Conservation (phyloP, 2,113 vertebrate genomes). For the Pygoscelis antarcticus region DNA sequence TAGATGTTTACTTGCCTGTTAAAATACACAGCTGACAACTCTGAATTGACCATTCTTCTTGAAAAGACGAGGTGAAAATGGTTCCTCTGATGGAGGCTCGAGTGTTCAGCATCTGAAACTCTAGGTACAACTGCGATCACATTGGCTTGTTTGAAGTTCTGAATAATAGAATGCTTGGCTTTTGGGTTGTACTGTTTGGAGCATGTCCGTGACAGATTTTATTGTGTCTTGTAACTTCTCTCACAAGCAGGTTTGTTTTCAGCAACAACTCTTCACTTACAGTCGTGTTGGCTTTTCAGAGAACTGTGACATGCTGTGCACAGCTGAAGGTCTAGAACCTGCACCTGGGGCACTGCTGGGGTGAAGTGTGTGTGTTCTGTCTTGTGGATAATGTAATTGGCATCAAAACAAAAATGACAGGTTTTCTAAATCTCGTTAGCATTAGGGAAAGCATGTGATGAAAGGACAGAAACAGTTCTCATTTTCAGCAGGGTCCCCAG, state of each 20-base stretch:
- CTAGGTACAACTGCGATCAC: slow-evolving; percentile 2
- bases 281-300: slow-evolving; percentile 32
- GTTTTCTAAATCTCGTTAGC: neutral
- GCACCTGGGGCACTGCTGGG: neutral
- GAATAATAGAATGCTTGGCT: slow-evolving; percentile 39
- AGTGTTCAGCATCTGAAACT: slow-evolving; percentile 26
- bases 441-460: neutral
- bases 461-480: neutral
- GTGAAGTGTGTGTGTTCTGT: neutral
- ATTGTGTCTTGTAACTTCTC: slow-evolving; percentile 36
- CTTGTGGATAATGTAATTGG: neutral
- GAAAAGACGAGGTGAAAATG: neutral
- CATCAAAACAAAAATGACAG: neutral
- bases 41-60: slow-evolving; percentile 12
- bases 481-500: neutral
- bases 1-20: slow-evolving; percentile 47
- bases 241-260: slow-evolving; percentile 48
- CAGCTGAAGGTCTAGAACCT: slow-evolving; percentile 33
- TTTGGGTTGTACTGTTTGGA: slow-evolving; percentile 37
- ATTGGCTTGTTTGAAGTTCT: neutral
- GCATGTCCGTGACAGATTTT: slow-evolving; percentile 22
- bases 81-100: neutral
- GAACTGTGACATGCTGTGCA: neutral
- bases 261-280: slow-evolving; percentile 36
- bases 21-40: slow-evolving; percentile 34